phyloP scores from a whole-genome alignment of 1,140 invertebrate genomes.

The Listronotus bonariensis region DNA sequence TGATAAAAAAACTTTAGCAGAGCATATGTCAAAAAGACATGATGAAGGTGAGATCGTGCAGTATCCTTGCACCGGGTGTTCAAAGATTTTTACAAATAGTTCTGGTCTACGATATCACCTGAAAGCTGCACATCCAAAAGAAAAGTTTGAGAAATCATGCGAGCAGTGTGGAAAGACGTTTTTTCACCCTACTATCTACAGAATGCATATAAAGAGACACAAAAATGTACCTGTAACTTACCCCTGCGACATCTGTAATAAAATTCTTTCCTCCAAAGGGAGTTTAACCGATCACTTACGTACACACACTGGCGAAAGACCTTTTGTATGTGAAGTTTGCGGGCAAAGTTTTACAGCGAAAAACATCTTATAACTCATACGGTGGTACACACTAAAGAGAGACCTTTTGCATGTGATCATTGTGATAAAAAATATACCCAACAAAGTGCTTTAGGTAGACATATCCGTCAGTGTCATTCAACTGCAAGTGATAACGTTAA shows the following conservation, averaged over 20 bases:
- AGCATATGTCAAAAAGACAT: slow-evolving; percentile 58
- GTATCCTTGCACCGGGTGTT: slow-evolving; percentile 6
- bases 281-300: slow-evolving; percentile 57
- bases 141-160: not conserved
- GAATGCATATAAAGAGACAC: not conserved
- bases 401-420: slow-evolving; percentile 56
- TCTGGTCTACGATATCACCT: not conserved
- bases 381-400: slow-evolving; percentile 55
- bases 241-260: slow-evolving; percentile 53
- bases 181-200: not conserved
- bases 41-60: not conserved
- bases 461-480: no score
- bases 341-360: slow-evolving; percentile 68
- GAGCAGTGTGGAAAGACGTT: slow-evolving; percentile 1
- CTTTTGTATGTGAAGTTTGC: slow-evolving; percentile 61
- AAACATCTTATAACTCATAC: slow-evolving; percentile 64
- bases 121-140: not conserved
- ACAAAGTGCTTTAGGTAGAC: no score
- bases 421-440: slow-evolving; percentile 55
- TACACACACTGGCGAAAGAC: slow-evolving; percentile 60
- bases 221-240: not conserved
- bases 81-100: not conserved
- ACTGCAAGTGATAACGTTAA: no score
- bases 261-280: slow-evolving; percentile 56
- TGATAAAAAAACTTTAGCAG: slow-evolving; percentile 37